Percentiles rank a stretch among this genome's conserved stretches.
These are phyloP conservation scores for Monodelphis domestica DNA, from an alignment of 2,797 vertebrate species.

Conservation along the genomic window DNA sequence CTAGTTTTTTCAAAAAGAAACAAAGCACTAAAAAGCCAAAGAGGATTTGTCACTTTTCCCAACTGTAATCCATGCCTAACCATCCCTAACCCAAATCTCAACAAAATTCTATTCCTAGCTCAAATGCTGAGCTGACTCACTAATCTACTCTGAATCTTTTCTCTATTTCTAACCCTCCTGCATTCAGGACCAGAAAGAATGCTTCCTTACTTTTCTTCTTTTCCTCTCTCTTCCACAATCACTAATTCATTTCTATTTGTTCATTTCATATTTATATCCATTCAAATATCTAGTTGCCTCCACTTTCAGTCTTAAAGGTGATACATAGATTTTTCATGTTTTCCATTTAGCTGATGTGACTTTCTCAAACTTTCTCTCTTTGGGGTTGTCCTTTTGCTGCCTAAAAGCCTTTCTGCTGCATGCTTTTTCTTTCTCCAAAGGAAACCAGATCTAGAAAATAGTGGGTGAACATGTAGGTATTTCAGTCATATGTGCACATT, in stretches of 20 bases:
- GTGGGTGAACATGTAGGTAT: neutral
- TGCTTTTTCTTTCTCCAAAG: neutral
- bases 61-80: neutral
- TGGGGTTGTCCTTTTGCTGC: neutral
- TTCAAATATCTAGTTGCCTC: neutral
- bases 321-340: neutral
- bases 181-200: neutral
- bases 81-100: neutral
- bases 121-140: neutral
- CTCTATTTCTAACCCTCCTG: neutral
- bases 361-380: neutral
- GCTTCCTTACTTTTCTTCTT: neutral
- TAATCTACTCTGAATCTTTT: neutral
- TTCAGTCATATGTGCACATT: neutral
- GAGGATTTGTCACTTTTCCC: neutral
- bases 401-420: neutral
- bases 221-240: neutral
- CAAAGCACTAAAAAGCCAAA: neutral
- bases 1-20: neutral
- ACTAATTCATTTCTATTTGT: neutral
- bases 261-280: neutral
- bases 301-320: neutral
- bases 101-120: neutral
- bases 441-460: slow-evolving; percentile 24
- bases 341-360: neutral